Percentiles rank a stretch among this genome's conserved stretches.
phyloP scores from a whole-genome alignment of 2,113 vertebrate genomes.

The Brachyhypopomus gauderio region DNA sequence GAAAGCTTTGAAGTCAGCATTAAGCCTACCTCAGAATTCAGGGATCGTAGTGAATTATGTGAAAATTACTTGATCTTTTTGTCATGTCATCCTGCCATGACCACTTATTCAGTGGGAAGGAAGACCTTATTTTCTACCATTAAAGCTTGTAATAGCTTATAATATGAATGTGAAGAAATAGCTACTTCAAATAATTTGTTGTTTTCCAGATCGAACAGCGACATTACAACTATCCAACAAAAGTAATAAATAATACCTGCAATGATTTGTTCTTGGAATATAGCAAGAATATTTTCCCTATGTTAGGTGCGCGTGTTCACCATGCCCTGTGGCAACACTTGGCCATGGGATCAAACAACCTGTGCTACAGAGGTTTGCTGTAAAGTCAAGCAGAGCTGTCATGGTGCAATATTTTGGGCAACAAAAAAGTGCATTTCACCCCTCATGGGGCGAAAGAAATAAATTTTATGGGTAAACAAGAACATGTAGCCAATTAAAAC shows the following conservation, averaged over 20 bases:
- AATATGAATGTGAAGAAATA: constrained; percentile 40
- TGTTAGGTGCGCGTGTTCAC: neutral
- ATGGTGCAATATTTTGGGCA: constrained; percentile 27
- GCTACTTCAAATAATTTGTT: constrained; percentile 17
- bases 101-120: constrained; percentile 54
- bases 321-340: neutral
- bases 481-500: constrained; percentile 56
- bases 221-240: constrained; percentile 17
- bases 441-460: constrained; percentile 37
- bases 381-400: constrained; percentile 8
- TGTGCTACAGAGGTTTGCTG: constrained; percentile 11
- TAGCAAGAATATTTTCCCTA: neutral
- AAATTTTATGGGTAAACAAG: constrained; percentile 48
- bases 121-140: constrained; percentile 51
- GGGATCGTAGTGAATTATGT: constrained; percentile 64
- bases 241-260: constrained; percentile 8
- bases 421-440: constrained; percentile 39
- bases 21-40: constrained; percentile 45
- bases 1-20: constrained; percentile 55
- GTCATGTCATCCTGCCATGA: constrained; percentile 62
- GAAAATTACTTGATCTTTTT: constrained; percentile 68
- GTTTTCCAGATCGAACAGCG: constrained; percentile 12
- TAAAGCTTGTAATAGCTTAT: constrained; percentile 43
- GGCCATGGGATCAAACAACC: neutral
- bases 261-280: neutral